Evolutionary conservation across 2,113 vertebrate species (phyloP).

Genomic region (Ivindomyrus marchei): DNA sequence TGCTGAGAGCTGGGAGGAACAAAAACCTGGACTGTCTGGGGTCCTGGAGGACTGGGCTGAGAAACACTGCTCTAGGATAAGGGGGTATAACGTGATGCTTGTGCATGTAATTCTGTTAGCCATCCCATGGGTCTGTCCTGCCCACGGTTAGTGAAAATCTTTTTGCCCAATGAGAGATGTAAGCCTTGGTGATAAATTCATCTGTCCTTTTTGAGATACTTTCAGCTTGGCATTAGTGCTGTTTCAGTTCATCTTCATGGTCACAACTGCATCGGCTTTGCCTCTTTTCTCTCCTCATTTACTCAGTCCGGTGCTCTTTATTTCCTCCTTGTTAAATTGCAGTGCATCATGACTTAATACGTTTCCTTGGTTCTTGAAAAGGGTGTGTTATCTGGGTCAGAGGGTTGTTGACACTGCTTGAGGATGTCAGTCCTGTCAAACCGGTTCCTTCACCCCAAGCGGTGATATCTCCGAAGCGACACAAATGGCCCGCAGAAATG

Average conservation of each 20-base stretch:
- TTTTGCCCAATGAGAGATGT: constrained; percentile 40
- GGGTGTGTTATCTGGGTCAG: neutral
- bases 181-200: constrained; percentile 26
- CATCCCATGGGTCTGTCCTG: constrained; percentile 32
- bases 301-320: neutral
- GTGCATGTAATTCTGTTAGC: constrained; percentile 50
- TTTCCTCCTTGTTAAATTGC: neutral
- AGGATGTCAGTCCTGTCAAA: neutral
- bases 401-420: neutral
- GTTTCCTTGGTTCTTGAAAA: neutral
- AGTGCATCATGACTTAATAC: neutral
- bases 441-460: neutral
- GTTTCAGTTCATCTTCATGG: neutral
- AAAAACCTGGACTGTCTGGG: neutral
- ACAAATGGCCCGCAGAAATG: neutral
- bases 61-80: constrained; percentile 37
- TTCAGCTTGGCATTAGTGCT: neutral
- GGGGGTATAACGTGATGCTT: constrained; percentile 52
- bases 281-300: neutral
- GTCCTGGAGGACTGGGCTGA: neutral
- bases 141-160: constrained; percentile 15
- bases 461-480: neutral
- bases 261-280: neutral
- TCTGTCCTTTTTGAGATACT: neutral
- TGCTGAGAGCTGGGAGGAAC: neutral